These are phyloP conservation scores for Periphyllus acericola DNA, from an alignment of 2,888 invertebrate genomes.

Conservation along the genomic window DNA sequence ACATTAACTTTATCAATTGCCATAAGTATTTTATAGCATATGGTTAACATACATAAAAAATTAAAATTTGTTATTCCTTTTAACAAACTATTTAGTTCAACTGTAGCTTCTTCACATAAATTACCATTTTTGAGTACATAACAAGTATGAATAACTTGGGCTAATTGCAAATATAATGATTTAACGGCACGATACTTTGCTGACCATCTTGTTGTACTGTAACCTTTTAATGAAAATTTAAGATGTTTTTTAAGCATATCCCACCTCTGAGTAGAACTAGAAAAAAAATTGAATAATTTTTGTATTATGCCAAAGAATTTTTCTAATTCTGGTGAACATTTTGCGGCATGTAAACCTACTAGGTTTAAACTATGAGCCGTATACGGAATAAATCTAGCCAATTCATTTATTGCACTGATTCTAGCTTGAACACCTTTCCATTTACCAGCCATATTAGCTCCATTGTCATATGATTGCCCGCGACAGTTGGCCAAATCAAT, in stretches of 20 bases:
- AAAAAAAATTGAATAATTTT: constrained; percentile 5
- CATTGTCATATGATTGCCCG: neutral
- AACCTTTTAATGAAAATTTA: neutral
- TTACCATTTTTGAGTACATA: no score
- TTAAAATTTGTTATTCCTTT: no score
- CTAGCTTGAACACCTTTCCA: constrained; percentile 4
- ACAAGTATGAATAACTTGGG: neutral
- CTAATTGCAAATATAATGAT: neutral
- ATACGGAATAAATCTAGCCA: no score
- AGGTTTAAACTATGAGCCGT: neutral
- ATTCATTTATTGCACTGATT: neutral
- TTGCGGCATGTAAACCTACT: neutral
- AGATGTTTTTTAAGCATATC: neutral
- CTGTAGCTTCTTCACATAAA: no score
- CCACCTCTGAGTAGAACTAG: neutral
- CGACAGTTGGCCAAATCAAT: neutral
- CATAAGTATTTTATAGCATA: no score
- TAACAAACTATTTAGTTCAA: no score
- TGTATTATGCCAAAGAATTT: no score
- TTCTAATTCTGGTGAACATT: neutral
- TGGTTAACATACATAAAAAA: no score
- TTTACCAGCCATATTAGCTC: neutral
- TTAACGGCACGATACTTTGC: neutral
- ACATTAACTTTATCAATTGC: no score
- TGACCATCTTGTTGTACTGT: neutral